A percentile compares a stretch with the other conserved stretches of the same genome.
Evolutionary conservation across 2,113 vertebrate species (phyloP).

Genomic region (Chloropsis hardwickii): DNA sequence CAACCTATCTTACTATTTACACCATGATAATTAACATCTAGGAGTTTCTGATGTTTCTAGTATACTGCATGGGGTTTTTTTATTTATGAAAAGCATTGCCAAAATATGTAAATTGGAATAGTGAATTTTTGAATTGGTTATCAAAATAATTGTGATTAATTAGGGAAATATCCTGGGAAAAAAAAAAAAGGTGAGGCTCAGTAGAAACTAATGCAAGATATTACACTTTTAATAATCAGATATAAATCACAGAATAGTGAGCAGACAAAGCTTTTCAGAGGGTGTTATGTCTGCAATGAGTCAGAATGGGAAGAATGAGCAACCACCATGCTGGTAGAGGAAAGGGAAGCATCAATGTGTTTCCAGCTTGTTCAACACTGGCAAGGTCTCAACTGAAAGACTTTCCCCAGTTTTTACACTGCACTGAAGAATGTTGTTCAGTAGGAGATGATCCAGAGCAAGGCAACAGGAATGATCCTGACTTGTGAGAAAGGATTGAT

Average conservation of each 20-base stretch:
- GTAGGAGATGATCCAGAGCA: not conserved
- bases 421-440: not conserved
- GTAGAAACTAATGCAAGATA: not conserved
- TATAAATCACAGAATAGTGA: not conserved
- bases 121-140: not conserved
- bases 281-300: not conserved
- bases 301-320: not conserved
- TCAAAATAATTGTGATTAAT: not conserved
- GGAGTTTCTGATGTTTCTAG: not conserved
- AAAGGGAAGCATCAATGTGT: not conserved
- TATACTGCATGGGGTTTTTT: not conserved
- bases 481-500: not conserved
- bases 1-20: not conserved
- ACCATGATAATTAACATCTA: not conserved
- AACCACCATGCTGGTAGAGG: not conserved
- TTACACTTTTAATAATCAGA: not conserved
- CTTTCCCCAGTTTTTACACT: not conserved
- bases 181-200: not conserved
- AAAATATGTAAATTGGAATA: not conserved
- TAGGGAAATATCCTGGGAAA: not conserved
- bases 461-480: not conserved
- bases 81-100: not conserved
- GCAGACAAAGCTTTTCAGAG: not conserved
- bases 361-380: not conserved
- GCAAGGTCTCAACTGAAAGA: not conserved